These are phyloP conservation scores for Haemorhous mexicanus DNA, from an alignment of 2,113 vertebrate genomes.

Conservation along the genomic window DNA sequence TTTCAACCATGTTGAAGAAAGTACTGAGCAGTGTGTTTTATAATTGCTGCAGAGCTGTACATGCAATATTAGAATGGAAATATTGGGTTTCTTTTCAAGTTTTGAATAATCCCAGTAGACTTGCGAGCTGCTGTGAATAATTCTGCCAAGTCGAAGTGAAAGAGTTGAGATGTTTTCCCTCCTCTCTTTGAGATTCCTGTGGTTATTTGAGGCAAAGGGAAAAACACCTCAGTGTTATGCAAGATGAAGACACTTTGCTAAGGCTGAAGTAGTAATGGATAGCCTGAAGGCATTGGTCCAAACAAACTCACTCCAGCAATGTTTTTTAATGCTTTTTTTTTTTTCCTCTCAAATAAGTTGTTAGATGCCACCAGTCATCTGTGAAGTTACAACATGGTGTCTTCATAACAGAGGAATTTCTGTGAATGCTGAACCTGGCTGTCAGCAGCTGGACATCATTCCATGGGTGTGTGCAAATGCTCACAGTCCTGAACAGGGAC, in stretches of 20 bases:
- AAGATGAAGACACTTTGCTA: neutral
- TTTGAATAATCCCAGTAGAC: conserved; percentile 16
- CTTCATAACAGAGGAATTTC: neutral
- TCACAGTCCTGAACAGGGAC: neutral
- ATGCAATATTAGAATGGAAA: neutral
- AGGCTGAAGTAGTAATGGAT: neutral
- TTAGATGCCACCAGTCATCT: neutral
- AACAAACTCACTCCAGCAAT: neutral
- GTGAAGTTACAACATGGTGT: neutral
- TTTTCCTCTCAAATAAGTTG: neutral
- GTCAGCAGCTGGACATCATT: neutral
- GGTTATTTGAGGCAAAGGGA: neutral
- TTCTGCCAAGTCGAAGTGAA: neutral
- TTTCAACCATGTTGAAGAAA: conserved; percentile 42
- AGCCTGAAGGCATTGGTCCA: neutral
- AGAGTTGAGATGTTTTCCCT: neutral
- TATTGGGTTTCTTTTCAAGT: conserved; percentile 20
- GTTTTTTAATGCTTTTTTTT: neutral
- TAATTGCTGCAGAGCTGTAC: conserved; percentile 20
- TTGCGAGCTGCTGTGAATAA: neutral
- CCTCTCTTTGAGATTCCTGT: neutral
- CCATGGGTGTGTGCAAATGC: neutral
- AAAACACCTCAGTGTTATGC: neutral
- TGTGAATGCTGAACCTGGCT: neutral
- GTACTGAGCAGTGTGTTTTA: neutral